A percentile compares a stretch with the other conserved stretches of the same genome.
phyloP scores from a whole-genome alignment of 2,113 vertebrate species.

The Bambusicola thoracicus region DNA sequence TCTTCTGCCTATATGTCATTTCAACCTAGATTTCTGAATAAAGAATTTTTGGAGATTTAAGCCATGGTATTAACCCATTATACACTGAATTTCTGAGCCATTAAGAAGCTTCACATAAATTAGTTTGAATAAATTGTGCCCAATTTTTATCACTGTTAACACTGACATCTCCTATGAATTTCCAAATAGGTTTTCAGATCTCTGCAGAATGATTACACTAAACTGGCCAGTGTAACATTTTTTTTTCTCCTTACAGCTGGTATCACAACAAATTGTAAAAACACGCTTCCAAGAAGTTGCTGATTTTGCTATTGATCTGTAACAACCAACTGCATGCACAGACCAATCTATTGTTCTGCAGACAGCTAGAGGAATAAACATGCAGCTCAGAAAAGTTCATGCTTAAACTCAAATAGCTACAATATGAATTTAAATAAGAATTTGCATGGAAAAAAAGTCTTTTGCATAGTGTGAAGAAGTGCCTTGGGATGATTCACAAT shows the following conservation, averaged over 20 bases:
- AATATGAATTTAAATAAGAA: background rate
- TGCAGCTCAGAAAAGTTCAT: background rate
- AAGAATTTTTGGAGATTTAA: conserved; percentile 34
- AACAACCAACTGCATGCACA: background rate
- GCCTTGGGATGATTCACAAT: background rate
- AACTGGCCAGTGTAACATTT: background rate
- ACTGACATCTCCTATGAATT: background rate
- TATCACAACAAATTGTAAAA: background rate
- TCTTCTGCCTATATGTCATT: conserved; percentile 31
- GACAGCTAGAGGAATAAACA: background rate
- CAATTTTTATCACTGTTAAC: background rate
- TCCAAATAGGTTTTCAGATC: background rate
- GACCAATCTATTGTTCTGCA: background rate
- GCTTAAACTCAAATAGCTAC: background rate
- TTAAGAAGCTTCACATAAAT: background rate
- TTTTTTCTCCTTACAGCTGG: background rate
- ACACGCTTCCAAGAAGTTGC: background rate
- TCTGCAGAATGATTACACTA: background rate
- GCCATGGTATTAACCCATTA: background rate
- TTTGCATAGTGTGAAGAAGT: background rate
- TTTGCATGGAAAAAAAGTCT: background rate
- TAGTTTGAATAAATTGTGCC: background rate
- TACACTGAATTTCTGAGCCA: background rate
- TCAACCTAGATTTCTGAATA: conserved; percentile 46
- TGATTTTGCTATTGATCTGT: background rate